Evolutionary conservation across 1,140 invertebrate species (phyloP).

Genomic region (Temnothorax nylanderi): DNA sequence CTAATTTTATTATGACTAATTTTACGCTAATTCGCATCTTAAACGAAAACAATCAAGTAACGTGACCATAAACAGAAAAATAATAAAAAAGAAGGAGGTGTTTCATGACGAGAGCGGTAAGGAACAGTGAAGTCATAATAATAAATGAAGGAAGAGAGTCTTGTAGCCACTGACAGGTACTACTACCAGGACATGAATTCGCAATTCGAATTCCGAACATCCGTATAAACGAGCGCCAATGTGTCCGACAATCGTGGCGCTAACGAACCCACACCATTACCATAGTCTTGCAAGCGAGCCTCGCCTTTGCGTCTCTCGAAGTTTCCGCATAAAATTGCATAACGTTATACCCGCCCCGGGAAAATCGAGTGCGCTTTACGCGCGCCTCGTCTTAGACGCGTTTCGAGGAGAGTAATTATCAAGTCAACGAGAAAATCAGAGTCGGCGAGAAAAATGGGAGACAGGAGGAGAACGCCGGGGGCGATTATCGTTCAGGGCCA

Average conservation of each 20-base stretch:
- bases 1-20: background rate
- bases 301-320: slow-evolving; percentile 57
- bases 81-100: background rate
- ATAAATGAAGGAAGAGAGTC: slow-evolving; percentile 48
- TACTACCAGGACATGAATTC: slow-evolving; percentile 43
- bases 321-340: slow-evolving; percentile 63
- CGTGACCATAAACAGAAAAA: background rate
- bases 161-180: slow-evolving; percentile 38
- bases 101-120: slow-evolving; percentile 1
- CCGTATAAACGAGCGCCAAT: slow-evolving; percentile 56
- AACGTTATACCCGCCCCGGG: slow-evolving; percentile 45
- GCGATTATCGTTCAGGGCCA: slow-evolving; percentile 36
- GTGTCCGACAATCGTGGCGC: slow-evolving; percentile 58
- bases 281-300: slow-evolving; percentile 58
- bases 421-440: slow-evolving; percentile 57
- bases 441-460: slow-evolving; percentile 28
- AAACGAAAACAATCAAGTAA: background rate
- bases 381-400: slow-evolving; percentile 45
- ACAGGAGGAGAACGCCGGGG: background rate
- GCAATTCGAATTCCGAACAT: slow-evolving; percentile 58
- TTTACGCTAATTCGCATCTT: background rate
- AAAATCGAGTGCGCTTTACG: slow-evolving; percentile 54
- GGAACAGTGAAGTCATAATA: slow-evolving; percentile 29
- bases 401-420: slow-evolving; percentile 54
- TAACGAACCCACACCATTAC: slow-evolving; percentile 55